These are phyloP conservation scores for Pseudomyrmex gracilis DNA, from an alignment of 1,140 invertebrate species.

Conservation along the genomic window DNA sequence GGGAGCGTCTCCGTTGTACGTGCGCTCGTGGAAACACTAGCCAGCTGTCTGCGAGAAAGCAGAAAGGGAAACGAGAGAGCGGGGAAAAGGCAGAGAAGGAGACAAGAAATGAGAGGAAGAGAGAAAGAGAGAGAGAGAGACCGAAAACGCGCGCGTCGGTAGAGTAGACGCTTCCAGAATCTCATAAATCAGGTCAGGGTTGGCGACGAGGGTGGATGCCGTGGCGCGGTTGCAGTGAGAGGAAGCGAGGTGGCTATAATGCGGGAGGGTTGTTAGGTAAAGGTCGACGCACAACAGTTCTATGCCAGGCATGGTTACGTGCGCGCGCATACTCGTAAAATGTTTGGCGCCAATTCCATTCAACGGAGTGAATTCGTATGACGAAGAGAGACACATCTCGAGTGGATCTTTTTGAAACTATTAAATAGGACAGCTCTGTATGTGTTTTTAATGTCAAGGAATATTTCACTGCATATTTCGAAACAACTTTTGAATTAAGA, in stretches of 20 bases:
- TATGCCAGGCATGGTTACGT: constrained; percentile 68
- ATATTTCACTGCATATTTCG: background rate
- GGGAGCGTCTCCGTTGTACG: constrained; percentile 37
- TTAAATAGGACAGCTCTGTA: background rate
- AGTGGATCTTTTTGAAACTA: constrained; percentile 14
- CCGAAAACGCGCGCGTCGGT: constrained; percentile 78
- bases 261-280: constrained; percentile 80
- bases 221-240: constrained; percentile 71
- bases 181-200: constrained; percentile 86
- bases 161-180: constrained; percentile 84
- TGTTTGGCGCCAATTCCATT: constrained; percentile 74
- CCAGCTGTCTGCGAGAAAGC: constrained; percentile 80
- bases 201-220: constrained; percentile 80
- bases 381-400: constrained; percentile 13
- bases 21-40: constrained; percentile 78
- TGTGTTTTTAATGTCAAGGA: background rate
- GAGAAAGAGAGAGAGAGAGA: constrained; percentile 49
- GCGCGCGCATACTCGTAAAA: constrained; percentile 72
- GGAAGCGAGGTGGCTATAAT: constrained; percentile 69
- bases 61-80: constrained; percentile 25
- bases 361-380: constrained; percentile 50
- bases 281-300: constrained; percentile 84
- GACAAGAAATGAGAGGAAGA: constrained; percentile 28
- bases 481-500: background rate
- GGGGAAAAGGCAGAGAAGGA: constrained; percentile 7